Evolutionary conservation across 2,113 vertebrate genomes (phyloP).

Genomic region (Megaceryle maxima): DNA sequence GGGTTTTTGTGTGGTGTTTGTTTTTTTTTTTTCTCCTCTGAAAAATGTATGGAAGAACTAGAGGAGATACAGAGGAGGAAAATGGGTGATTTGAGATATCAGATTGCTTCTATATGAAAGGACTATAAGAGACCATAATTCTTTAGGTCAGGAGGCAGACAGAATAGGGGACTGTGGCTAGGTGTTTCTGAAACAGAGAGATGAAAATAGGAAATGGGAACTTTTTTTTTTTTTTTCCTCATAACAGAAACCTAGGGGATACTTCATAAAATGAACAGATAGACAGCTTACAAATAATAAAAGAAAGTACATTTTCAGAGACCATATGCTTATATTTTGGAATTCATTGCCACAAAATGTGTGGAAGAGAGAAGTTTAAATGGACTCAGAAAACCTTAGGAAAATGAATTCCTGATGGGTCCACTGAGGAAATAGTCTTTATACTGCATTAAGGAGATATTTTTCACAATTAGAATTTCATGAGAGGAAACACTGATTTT

Average conservation of each 20-base stretch:
- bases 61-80: background rate
- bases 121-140: background rate
- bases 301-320: background rate
- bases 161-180: background rate
- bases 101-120: background rate
- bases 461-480: conserved; percentile 35
- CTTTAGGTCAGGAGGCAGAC: background rate
- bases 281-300: background rate
- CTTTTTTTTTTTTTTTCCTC: background rate
- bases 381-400: conserved; percentile 18
- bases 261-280: conserved; percentile 16
- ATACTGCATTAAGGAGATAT: conserved; percentile 15
- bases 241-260: background rate
- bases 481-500: conserved; percentile 29
- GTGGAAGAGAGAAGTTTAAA: conserved; percentile 2
- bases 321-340: background rate
- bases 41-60: background rate
- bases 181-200: background rate
- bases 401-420: conserved; percentile 28
- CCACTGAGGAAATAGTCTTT: conserved; percentile 43
- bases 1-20: background rate
- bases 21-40: background rate
- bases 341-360: background rate
- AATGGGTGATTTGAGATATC: background rate
- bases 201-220: background rate